These are phyloP conservation scores for Bubo blakistoni DNA, from an alignment of 2,113 vertebrate species.

Conservation along the genomic window DNA sequence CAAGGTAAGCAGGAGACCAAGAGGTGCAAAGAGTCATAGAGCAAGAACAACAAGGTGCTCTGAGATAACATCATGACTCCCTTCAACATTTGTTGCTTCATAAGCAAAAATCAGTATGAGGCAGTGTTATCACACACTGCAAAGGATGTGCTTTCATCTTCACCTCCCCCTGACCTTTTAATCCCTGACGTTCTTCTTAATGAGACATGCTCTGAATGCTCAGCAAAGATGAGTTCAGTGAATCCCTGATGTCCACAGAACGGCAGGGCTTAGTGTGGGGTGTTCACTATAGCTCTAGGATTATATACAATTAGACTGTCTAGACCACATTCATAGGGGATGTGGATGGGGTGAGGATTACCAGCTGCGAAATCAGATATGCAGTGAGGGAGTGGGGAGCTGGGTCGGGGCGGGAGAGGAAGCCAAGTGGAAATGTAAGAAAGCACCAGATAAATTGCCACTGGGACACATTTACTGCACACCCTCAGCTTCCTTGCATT, in stretches of 20 bases:
- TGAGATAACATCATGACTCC: fast-evolving
- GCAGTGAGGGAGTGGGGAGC: background rate
- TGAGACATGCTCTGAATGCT: background rate
- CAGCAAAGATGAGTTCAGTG: background rate
- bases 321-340: conserved; percentile 6
- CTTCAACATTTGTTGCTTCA: fast-evolving
- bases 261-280: background rate
- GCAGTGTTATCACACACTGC: background rate
- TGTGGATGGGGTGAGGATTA: background rate
- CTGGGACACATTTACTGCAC: fast-evolving
- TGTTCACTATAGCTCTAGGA: background rate
- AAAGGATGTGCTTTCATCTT: background rate
- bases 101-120: background rate
- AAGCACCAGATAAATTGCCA: background rate
- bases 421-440: background rate
- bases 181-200: background rate
- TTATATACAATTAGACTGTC: conserved; percentile 18
- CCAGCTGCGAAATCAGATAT: conserved; percentile 8
- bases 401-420: background rate
- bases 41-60: background rate
- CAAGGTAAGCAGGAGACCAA: background rate
- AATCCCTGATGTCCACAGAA: fast-evolving
- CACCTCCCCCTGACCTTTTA: background rate
- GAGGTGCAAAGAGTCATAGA: background rate
- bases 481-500: background rate